phyloP scores from a whole-genome alignment of 2,888 invertebrate genomes.

The Drosophila anceps region DNA sequence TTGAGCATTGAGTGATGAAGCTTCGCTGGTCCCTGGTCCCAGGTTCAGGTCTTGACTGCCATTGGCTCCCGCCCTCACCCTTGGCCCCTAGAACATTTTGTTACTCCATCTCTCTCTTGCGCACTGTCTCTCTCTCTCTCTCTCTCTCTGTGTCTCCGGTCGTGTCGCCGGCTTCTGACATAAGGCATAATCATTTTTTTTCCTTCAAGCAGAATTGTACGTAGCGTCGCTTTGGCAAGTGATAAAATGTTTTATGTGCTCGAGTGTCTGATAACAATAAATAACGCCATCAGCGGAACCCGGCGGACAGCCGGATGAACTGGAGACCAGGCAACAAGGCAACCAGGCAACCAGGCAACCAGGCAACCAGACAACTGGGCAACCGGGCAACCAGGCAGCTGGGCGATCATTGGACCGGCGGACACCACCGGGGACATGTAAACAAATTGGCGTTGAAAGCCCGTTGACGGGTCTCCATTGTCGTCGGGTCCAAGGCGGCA shows the following conservation, averaged over 20 bases:
- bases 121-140: neutral
- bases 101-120: neutral
- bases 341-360: neutral
- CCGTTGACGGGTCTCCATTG: conserved; percentile 60
- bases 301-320: conserved; percentile 31
- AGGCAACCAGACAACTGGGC: neutral
- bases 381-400: neutral
- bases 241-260: conserved; percentile 78
- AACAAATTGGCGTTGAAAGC: conserved; percentile 76
- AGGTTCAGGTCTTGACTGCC: conserved; percentile 19
- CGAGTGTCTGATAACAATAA: conserved; percentile 80
- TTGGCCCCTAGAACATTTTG: neutral
- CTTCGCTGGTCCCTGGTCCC: conserved; percentile 30
- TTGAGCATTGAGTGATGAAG: conserved; percentile 72
- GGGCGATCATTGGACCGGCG: conserved; percentile 29
- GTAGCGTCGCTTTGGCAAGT: conserved; percentile 60
- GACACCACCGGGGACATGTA: conserved; percentile 60
- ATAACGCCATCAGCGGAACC: conserved; percentile 73
- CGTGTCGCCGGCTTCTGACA: conserved; percentile 51
- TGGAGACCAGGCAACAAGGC: conserved; percentile 6
- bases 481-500: conserved; percentile 26
- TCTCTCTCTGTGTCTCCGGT: conserved; percentile 23
- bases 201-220: conserved; percentile 30
- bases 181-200: conserved; percentile 60
- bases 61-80: conserved; percentile 2